Evolutionary conservation across 2,113 vertebrate species (phyloP).

Genomic region (Trematomus loennbergii): DNA sequence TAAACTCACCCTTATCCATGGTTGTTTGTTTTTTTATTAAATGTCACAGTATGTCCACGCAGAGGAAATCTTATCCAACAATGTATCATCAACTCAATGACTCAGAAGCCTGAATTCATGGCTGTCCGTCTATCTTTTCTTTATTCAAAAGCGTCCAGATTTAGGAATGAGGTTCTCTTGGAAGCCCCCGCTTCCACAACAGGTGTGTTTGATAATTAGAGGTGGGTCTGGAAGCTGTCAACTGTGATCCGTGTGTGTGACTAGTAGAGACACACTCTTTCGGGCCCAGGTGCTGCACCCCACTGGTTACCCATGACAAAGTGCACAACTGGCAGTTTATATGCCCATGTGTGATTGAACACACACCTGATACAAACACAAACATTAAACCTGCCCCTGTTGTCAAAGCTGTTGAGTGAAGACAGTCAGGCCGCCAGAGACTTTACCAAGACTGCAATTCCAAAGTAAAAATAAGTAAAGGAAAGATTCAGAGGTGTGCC

Average conservation of each 20-base stretch:
- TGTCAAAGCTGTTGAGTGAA: conserved; percentile 24
- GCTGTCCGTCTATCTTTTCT: background rate
- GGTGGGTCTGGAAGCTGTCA: conserved; percentile 36
- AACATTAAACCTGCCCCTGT: conserved; percentile 1
- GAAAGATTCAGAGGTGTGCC: conserved; percentile 13
- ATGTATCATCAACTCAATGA: conserved; percentile 15
- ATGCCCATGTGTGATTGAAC: background rate
- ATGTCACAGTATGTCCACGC: conserved; percentile 1
- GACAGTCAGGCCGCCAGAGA: conserved; percentile 3
- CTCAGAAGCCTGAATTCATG: background rate
- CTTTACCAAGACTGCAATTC: conserved; percentile 13
- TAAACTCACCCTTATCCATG: background rate
- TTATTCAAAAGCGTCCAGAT: background rate
- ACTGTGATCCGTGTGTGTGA: conserved; percentile 37
- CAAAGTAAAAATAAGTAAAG: conserved; percentile 8
- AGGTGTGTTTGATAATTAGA: conserved; percentile 38
- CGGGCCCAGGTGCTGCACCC: conserved; percentile 13
- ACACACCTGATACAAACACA: conserved; percentile 24
- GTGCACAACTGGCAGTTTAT: conserved; percentile 21
- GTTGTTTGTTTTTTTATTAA: background rate
- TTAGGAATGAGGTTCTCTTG: conserved; percentile 2
- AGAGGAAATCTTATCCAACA: conserved; percentile 34
- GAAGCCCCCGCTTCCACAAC: conserved; percentile 21
- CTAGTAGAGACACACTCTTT: conserved; percentile 26
- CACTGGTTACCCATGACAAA: background rate